Conservation (phyloP, 2,797 vertebrate genomes). For the Gastrophryne carolinensis region DNA sequence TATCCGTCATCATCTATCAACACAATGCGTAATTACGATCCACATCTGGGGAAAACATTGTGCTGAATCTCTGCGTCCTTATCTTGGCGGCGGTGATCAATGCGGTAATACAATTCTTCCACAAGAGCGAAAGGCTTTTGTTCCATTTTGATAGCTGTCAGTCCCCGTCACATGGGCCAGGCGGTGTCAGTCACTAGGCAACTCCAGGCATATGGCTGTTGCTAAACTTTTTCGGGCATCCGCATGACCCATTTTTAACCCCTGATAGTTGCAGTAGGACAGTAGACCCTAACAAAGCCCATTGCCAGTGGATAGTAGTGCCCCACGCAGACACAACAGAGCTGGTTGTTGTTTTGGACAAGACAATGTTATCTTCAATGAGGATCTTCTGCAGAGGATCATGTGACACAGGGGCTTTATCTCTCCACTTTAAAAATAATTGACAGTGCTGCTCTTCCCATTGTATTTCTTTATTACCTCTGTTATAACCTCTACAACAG, state of each 20-base stretch:
- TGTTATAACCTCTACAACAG: conserved; percentile 1
- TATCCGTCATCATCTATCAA: conserved; percentile 50
- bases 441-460: conserved; percentile 12
- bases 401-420: neutral
- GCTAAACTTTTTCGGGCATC: neutral
- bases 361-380: conserved; percentile 37
- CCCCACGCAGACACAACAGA: neutral
- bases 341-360: conserved; percentile 1
- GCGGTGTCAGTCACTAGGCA: conserved; percentile 27
- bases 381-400: conserved; percentile 10
- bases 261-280: neutral
- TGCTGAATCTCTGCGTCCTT: conserved; percentile 34
- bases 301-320: neutral
- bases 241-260: conserved; percentile 32
- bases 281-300: conserved; percentile 2
- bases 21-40: conserved; percentile 49
- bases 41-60: conserved; percentile 51
- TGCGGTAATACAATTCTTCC: conserved; percentile 49
- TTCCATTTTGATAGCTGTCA: conserved; percentile 48
- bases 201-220: neutral
- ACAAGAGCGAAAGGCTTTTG: conserved; percentile 38
- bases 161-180: neutral
- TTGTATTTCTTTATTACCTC: conserved; percentile 9
- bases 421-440: conserved; percentile 14
- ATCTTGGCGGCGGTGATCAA: conserved; percentile 47